These are phyloP conservation scores for Campylorhamphus procurvoides DNA, from an alignment of 2,113 vertebrate genomes.

Conservation along the genomic window DNA sequence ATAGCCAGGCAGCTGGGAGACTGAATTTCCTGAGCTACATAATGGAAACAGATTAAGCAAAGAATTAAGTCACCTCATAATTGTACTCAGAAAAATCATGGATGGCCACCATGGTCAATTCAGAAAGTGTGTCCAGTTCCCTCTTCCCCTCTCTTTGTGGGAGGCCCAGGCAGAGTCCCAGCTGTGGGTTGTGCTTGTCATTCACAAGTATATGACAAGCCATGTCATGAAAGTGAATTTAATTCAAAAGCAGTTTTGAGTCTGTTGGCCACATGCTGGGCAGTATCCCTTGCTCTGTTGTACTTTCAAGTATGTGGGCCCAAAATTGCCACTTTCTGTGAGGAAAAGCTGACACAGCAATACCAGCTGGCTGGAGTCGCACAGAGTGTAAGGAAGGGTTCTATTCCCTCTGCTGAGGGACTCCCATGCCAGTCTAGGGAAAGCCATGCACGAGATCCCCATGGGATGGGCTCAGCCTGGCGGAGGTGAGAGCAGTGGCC, in stretches of 20 bases:
- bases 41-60: conserved; percentile 43
- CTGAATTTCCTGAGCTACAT: background rate
- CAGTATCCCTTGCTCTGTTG: background rate
- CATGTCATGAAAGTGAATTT: background rate
- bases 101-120: background rate
- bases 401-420: accelerated
- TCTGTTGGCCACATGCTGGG: background rate
- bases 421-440: accelerated
- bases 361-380: background rate
- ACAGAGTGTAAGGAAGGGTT: background rate
- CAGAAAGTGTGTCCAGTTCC: background rate
- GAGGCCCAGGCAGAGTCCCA: background rate
- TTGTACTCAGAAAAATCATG: background rate
- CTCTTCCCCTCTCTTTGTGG: background rate
- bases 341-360: background rate
- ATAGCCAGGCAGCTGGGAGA: conserved; percentile 13
- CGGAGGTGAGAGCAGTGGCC: background rate
- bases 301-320: background rate
- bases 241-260: background rate
- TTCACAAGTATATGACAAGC: background rate
- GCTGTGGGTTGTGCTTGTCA: background rate
- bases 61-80: conserved; percentile 45
- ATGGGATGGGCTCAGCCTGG: background rate
- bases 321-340: background rate
- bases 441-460: background rate